Base-by-base conservation (phyloP, 1,140 invertebrate species). In the Melipona quadrifasciata region DNA sequence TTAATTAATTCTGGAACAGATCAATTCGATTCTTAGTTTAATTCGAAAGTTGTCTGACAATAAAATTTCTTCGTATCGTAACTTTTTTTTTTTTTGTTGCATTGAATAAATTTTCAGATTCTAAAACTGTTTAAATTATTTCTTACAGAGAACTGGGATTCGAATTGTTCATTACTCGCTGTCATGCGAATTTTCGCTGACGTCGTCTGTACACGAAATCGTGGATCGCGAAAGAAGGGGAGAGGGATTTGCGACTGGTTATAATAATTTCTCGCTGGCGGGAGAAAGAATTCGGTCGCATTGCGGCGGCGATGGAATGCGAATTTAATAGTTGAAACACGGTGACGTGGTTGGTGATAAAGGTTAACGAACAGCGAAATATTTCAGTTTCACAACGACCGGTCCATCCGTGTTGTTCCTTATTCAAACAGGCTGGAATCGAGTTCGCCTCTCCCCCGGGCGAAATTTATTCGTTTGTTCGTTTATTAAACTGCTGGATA, bases 281-380 rank as follows among this genome's bases (percentile, higher is more conserved):
- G 8, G 39, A 0, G 8, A 47, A 47, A 57, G 77, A 82, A 67
- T 82, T 82, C 53, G 71, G 80, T 68, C 72, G 73, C 61, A 31
- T 76, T 67, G 64, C 64, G 53, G 80, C 14, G 53, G 53, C 51
- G 73, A 77, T 76, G 73, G 80, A 68, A 82, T 82, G 80, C 73
- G 47, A 82, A 64, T 82, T 82, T 82, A 82, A 82, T 68, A 77
- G 64, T 31, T 61, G 51, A 19, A 55, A 57, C 73, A 53, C 80
- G 8, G 51, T 57, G 80, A 76, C 80, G 80, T 57, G 55, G 72
- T 53, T 5, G 57, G 53, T 47, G 53, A 82, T 68, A 68, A 82
- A 76, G 73, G 80, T 77, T 82, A 82, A 82, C 76, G 80, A 34
- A 82, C 73, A 82, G 72, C 64, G 80, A 82, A 82, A 77, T 82